Evolutionary conservation across 2,113 vertebrate genomes (phyloP).

Genomic region (Platysteira castanea): DNA sequence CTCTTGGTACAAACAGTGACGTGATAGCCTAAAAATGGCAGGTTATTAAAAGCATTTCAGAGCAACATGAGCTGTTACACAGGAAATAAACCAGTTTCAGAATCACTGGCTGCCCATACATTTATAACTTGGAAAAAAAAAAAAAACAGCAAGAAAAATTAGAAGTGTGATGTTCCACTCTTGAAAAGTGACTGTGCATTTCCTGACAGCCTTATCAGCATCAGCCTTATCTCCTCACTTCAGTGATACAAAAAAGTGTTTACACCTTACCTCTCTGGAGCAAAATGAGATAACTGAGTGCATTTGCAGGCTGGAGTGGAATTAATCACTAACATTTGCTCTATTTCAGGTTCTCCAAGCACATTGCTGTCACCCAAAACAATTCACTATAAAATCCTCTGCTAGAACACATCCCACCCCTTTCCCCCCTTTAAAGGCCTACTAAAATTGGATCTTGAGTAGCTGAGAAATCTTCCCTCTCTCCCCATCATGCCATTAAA

Average conservation of each 20-base stretch:
- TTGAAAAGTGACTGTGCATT: constrained; percentile 41
- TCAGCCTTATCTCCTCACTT: not conserved
- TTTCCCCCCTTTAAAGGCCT: not conserved
- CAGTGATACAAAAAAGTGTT: not conserved
- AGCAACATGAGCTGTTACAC: not conserved
- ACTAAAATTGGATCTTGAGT: not conserved
- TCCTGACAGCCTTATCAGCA: constrained; percentile 45
- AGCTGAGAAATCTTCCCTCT: not conserved
- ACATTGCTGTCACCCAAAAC: not conserved
- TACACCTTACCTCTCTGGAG: not conserved
- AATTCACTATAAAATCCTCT: not conserved
- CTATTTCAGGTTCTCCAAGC: not conserved
- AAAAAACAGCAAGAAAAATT: not conserved
- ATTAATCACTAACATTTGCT: not conserved
- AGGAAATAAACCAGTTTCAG: constrained; percentile 59
- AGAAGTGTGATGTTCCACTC: constrained; percentile 21
- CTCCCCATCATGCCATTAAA: not conserved
- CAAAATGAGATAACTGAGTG: not conserved
- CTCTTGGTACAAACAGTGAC: not conserved
- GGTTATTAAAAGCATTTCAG: not conserved
- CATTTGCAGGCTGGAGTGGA: not conserved
- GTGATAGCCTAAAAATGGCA: not conserved
- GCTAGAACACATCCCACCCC: not conserved
- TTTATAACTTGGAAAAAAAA: not conserved
- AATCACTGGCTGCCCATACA: constrained; percentile 10